phyloP scores from a whole-genome alignment of 2,797 vertebrate genomes.

The Liasis olivaceus region DNA sequence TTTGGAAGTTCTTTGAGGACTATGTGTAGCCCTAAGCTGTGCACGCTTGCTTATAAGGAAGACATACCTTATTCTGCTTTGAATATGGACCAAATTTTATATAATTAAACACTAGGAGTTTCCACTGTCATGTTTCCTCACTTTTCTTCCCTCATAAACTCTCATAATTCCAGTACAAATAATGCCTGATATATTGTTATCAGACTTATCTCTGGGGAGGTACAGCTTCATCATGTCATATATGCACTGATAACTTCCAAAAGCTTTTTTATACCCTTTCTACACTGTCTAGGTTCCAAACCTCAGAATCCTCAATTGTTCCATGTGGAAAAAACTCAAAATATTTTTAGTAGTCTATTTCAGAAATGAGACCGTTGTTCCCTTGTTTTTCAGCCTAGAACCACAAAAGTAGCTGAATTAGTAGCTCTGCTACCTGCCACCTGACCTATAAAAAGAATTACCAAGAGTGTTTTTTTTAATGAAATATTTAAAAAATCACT shows the following conservation, averaged over 20 bases:
- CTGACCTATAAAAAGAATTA: not conserved
- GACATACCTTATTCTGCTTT: constrained; percentile 12
- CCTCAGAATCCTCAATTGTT: not conserved
- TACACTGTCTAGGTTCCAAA: not conserved
- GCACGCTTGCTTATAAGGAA: constrained; percentile 3
- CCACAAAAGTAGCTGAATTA: not conserved
- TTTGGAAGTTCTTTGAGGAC: no score
- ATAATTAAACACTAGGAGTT: not conserved
- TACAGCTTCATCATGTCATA: not conserved
- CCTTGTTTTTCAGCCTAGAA: not conserved
- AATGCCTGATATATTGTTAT: no score
- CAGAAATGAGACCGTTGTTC: not conserved
- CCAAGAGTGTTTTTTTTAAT: not conserved
- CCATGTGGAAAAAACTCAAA: not conserved
- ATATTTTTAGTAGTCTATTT: not conserved
- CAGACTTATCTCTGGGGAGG: not conserved
- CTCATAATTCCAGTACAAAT: not conserved
- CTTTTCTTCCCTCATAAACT: not conserved
- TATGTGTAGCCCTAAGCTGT: no score
- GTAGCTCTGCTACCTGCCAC: not conserved
- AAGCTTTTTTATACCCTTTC: not conserved
- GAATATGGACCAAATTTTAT: not conserved
- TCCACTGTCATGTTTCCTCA: no score
- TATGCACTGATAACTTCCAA: not conserved
- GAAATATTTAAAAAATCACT: not conserved